Evolutionary conservation across 2,888 invertebrate species (phyloP).

Genomic region (Melikaiella ostensackeni): DNA sequence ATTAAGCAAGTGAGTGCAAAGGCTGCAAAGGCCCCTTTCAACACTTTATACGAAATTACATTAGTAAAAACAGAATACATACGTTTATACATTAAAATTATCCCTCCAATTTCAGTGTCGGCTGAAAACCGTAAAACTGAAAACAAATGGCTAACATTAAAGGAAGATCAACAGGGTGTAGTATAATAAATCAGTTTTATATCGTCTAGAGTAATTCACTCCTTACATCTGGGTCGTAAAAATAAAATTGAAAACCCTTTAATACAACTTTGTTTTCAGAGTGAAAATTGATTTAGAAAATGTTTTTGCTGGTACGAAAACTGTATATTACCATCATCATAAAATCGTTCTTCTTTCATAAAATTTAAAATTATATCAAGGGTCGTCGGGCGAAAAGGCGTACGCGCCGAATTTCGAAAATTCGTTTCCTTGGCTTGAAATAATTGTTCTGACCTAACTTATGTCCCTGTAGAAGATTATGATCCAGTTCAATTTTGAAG

Average conservation of each 20-base stretch:
- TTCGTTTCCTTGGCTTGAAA: too few relatives aligned
- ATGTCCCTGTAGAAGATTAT: too few relatives aligned
- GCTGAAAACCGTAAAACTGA: not conserved
- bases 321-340: too few relatives aligned
- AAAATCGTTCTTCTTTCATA: not conserved
- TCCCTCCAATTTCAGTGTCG: not conserved
- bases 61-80: constrained; percentile 8
- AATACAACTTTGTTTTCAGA: not conserved
- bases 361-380: too few relatives aligned
- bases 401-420: too few relatives aligned
- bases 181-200: constrained; percentile 8
- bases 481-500: too few relatives aligned
- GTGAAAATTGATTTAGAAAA: not conserved
- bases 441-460: too few relatives aligned
- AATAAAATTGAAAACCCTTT: not conserved
- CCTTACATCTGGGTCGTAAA: not conserved
- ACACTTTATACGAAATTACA: not conserved
- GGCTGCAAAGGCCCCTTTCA: not conserved
- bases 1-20: not conserved
- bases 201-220: constrained; percentile 1
- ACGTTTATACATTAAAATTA: not conserved
- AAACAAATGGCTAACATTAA: not conserved
- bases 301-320: not conserved
- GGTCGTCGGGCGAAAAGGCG: too few relatives aligned
- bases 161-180: not conserved